Base-by-base conservation (phyloP, 2,113 vertebrate species). In the Plestiodon gilberti region DNA sequence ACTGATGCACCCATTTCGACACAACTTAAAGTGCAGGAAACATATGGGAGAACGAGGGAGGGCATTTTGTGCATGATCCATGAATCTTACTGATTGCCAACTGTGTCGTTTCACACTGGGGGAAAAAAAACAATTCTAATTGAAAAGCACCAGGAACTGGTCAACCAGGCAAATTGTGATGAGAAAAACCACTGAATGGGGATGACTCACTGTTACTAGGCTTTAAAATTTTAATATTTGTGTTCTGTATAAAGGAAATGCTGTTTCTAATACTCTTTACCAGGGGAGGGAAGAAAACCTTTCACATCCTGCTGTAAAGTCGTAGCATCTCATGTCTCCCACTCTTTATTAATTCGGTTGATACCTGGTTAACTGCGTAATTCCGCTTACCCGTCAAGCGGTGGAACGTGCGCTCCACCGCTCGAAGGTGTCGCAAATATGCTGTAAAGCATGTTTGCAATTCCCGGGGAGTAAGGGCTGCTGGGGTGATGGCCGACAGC, bases 131-230 rank as follows among this genome's bases (percentile, higher is more conserved):
- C 82, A 14, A 77, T 76, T 67, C 62, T 87, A 85, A 90, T 93
- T 89, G 55, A 74, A 77, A 83, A 75, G 23, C 84, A 64, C 0
- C 17, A 71, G 71, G 28, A 77, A 62, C 81, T 87, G 89, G 14
- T 57, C 59, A 93, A 38, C 22, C 82, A 86, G 81, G 81, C 81
- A 70, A 80, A 78, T 64, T 94, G 57, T 87, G 75, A 78, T 75
- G 52, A 78, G 85, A 15, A 87, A 78, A 3, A 0, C 2, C 17
- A 65, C 90, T 93, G 83, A 48, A 83, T 0, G 0, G 70, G 28
- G 25, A 57, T 17, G 65, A 4, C 85, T 82, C 28, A 71, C 69
- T 90, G 30, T 76, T 85, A 82, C 65, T n/a, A n/a, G 30, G 11
- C 65, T 67, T 67, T n/a, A 67, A n/a, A n/a, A 67, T n/a, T 67